Base-by-base conservation (phyloP, 2,888 invertebrate species). In the Eutolmus rufibarbis region DNA sequence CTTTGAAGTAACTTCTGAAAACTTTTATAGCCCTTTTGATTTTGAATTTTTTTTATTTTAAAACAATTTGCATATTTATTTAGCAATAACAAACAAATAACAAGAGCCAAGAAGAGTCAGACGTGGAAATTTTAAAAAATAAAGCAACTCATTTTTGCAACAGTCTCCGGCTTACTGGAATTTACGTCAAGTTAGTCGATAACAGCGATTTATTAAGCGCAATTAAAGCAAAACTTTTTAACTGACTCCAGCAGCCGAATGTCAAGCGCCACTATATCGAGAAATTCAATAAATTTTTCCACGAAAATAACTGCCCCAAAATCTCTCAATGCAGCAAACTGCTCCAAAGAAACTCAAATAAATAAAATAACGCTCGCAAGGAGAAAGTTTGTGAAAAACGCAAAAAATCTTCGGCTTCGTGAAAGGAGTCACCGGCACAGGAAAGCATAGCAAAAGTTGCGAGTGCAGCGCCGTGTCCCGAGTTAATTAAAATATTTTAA, bases 401-500 rank as follows among this genome's bases (percentile, higher is more conserved):
- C 28, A 66, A 66, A 66, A 66, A 66, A 66, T 28, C 66, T 66
- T 66, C 66, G 28, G 66, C 1, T 12, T 19, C 66, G 23, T 28
- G 28, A 66, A 66, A 66, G 66, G 19, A 57, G 23, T 57, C 57
- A 57, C n/a, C 57, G 57, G 57, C 57, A 57, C 57, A 23, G 57
- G 74, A 76, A 76, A 28, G 31, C 19, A 74, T 23, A n/a, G 34
- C 76, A 34, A 76, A 74, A 40, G 37, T 76, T 40, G 34, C 28
- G 34, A 76, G 76, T 40, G 76, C 34, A 40, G 76, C 34, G n/a
- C 51, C 46, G 28, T 79, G 51, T 51, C 51, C 51, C 23, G 56
- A 51, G 79, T 79, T 79, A 79, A 79, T 79, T 79, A 51, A 79
- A 79, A 79, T 79, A 51, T n/a, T 51, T 51, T 40, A 79, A 79